A percentile compares a stretch with the other conserved stretches of the same genome.
Conservation (phyloP, 1,140 invertebrate species). For the Drosophila grimshawi region DNA sequence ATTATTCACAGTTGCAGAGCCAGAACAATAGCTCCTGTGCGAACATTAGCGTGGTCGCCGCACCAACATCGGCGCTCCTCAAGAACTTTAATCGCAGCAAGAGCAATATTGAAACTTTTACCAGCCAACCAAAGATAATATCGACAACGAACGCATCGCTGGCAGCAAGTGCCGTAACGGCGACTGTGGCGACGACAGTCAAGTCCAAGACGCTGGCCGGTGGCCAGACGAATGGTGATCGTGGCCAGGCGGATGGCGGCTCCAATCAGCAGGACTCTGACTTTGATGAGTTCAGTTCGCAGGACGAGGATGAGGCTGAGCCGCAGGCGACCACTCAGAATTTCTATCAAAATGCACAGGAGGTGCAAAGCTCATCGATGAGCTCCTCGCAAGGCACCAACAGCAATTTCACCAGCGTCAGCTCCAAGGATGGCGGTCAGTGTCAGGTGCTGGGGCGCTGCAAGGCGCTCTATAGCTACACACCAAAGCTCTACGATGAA, state of each 20-base stretch:
- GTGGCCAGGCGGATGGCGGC: slow-evolving; percentile 92
- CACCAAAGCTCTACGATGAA: slow-evolving; percentile 95
- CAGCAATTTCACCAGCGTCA: slow-evolving; percentile 17
- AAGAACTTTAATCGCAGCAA: slow-evolving; percentile 80
- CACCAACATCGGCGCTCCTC: slow-evolving; percentile 30
- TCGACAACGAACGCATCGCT: slow-evolving; percentile 63
- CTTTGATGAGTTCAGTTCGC: slow-evolving; percentile 91
- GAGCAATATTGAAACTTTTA: slow-evolving; percentile 80
- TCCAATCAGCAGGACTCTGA: slow-evolving; percentile 92
- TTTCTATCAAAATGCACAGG: slow-evolving; percentile 73
- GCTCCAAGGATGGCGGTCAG: slow-evolving; percentile 22
- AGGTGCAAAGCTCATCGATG: slow-evolving; percentile 51
- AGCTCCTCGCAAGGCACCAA: slow-evolving; percentile 39
- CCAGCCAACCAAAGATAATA: slow-evolving; percentile 79
- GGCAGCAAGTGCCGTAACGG: slow-evolving; percentile 14
- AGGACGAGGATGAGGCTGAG: slow-evolving; percentile 87
- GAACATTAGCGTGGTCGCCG: slow-evolving; percentile 56
- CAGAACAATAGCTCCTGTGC: slow-evolving; percentile 67
- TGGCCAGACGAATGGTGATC: slow-evolving; percentile 85
- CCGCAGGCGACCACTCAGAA: slow-evolving; percentile 60
- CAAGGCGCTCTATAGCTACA: slow-evolving; percentile 94
- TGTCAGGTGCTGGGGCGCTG: slow-evolving; percentile 85
- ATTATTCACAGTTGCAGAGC: slow-evolving; percentile 53
- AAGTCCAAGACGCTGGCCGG: slow-evolving; percentile 57
- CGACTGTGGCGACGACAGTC: not conserved